Conservation (phyloP, 2,888 invertebrate species). For the Sesamia inferens region DNA sequence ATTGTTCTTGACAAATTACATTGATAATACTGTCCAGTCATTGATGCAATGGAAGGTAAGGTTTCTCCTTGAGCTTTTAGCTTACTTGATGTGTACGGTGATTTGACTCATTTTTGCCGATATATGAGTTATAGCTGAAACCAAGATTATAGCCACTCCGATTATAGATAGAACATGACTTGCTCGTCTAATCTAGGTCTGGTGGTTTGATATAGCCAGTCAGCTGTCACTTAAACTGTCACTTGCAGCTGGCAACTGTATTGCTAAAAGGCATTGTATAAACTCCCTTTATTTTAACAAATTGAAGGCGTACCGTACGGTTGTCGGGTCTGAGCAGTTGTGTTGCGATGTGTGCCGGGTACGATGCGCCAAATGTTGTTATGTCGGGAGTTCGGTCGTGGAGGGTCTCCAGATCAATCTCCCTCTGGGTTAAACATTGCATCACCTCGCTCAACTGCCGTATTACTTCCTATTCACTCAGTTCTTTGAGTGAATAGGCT, state of each 20-base stretch:
- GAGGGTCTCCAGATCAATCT: too few species aligned
- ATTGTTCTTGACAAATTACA: slow-evolving; percentile 50
- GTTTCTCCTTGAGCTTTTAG: slow-evolving; percentile 15
- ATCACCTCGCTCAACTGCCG: too few species aligned
- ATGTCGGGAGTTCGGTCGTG: too few species aligned
- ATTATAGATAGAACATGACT: slow-evolving; percentile 1
- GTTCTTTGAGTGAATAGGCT: too few species aligned
- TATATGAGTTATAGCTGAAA: slow-evolving; percentile 11
- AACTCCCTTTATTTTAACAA: background rate
- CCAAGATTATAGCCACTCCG: background rate
- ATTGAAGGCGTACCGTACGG: background rate
- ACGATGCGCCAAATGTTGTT: too few species aligned
- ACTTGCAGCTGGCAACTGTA: slow-evolving; percentile 8
- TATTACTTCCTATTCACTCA: too few species aligned
- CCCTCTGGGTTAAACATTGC: too few species aligned
- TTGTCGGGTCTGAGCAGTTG: too few species aligned
- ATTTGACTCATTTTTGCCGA: slow-evolving; percentile 18
- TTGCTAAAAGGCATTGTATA: slow-evolving; percentile 2
- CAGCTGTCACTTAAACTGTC: slow-evolving; percentile 11
- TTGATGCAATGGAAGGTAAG: slow-evolving; percentile 18
- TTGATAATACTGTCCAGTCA: slow-evolving; percentile 42
- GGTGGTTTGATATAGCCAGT: slow-evolving; percentile 9
- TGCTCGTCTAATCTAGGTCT: slow-evolving; percentile 21
- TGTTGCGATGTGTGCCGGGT: too few species aligned
- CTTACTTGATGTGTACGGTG: background rate